Evolutionary conservation across 2,888 invertebrate species (phyloP).

Genomic region (Oxystoma pomonae): DNA sequence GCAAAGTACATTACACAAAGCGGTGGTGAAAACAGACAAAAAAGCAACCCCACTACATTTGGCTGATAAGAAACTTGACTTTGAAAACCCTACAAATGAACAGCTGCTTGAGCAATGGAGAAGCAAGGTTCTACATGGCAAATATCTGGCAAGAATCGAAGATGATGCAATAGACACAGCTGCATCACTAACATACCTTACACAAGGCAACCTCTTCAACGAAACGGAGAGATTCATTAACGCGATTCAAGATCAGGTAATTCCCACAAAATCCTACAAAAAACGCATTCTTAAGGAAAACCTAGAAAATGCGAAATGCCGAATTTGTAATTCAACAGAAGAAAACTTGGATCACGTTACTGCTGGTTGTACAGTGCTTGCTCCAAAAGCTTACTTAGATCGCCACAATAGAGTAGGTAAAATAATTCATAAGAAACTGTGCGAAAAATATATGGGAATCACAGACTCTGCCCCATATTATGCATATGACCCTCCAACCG

Average conservation of each 20-base stretch:
- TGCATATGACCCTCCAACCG: too few species aligned
- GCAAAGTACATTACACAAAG: background rate
- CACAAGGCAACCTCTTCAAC: background rate
- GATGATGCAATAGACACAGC: background rate
- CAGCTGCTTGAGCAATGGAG: background rate
- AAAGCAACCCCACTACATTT: background rate
- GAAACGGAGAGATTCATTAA: background rate
- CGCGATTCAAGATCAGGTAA: slow-evolving; percentile 1
- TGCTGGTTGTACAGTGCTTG: too few species aligned
- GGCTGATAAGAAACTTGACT: background rate
- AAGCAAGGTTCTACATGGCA: background rate
- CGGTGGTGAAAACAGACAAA: background rate
- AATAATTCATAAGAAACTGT: too few species aligned
- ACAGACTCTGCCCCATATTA: too few species aligned
- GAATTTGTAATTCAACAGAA: too few species aligned
- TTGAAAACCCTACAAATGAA: background rate
- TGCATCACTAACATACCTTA: background rate
- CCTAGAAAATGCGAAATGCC: too few species aligned
- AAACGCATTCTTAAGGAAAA: slow-evolving; percentile 1
- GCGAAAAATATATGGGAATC: too few species aligned
- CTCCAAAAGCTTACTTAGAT: too few species aligned
- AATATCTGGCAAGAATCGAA: background rate
- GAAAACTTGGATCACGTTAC: too few species aligned
- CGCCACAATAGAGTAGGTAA: too few species aligned
- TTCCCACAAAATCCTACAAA: background rate